Conservation (phyloP, 2,797 vertebrate genomes). For the Pseudomugil gertrudae region DNA sequence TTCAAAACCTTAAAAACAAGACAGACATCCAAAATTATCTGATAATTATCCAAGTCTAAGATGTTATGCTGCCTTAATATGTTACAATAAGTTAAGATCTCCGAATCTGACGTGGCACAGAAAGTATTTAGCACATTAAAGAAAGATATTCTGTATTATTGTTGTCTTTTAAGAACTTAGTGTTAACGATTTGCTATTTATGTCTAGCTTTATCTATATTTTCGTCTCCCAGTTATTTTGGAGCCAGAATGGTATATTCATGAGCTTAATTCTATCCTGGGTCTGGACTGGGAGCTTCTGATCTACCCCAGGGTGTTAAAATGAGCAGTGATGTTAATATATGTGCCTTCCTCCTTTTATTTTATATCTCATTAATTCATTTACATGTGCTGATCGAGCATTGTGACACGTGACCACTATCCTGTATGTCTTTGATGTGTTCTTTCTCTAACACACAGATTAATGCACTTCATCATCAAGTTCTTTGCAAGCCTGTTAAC, state of each 20-base stretch:
- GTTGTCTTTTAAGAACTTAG: not conserved
- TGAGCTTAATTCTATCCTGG: not conserved
- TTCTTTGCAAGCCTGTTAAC: no score
- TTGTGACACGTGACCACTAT: no score
- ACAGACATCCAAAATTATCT: no score
- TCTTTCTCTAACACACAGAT: no score
- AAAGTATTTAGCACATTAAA: not conserved
- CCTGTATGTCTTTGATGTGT: no score
- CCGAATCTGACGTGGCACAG: not conserved
- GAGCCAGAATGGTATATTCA: not conserved
- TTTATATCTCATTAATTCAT: no score
- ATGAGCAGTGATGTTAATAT: conserved; percentile 8
- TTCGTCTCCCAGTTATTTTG: not conserved
- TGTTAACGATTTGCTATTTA: not conserved
- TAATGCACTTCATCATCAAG: no score
- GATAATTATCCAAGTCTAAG: no score
- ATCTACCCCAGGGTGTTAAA: conserved; percentile 24
- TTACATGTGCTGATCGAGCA: no score
- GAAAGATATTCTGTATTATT: not conserved
- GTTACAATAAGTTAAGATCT: no score
- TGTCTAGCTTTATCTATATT: not conserved
- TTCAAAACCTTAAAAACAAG: no score
- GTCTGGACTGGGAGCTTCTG: conserved; percentile 4
- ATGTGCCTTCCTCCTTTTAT: conserved; percentile 10
- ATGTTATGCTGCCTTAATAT: no score